Conservation (phyloP, 1,140 invertebrate genomes). For the Drosophila navojoa region DNA sequence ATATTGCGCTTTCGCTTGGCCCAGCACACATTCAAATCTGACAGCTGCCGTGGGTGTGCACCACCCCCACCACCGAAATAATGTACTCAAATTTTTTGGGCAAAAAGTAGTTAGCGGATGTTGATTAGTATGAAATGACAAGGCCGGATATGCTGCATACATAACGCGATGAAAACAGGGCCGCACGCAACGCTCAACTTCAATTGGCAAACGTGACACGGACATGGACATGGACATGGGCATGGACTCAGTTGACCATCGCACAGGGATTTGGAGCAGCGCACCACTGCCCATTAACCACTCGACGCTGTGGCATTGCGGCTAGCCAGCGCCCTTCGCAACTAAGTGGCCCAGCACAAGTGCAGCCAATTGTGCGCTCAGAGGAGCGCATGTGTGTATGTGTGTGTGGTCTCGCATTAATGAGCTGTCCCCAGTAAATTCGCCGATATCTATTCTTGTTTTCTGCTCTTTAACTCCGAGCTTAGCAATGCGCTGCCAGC, state of each 20-base stretch:
- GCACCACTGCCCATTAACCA: conserved; percentile 3
- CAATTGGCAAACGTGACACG: not conserved
- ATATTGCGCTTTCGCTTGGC: conserved; percentile 38
- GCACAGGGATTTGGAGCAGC: conserved; percentile 2
- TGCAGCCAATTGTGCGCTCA: conserved; percentile 63
- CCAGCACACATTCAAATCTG: conserved; percentile 22
- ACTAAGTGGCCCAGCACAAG: conserved; percentile 59
- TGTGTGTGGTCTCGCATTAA: conserved; percentile 58
- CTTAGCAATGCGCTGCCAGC: conserved; percentile 24
- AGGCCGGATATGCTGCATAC: conserved; percentile 56
- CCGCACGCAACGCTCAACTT: conserved; percentile 25
- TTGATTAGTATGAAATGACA: conserved; percentile 79
- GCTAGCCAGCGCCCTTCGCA: conserved; percentile 33
- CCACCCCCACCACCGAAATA: conserved; percentile 23
- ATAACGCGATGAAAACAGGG: conserved; percentile 41
- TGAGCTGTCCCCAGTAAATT: conserved; percentile 59
- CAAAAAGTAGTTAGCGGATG: conserved; percentile 59
- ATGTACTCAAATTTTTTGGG: conserved; percentile 40
- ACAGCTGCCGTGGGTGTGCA: not conserved
- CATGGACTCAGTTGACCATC: conserved; percentile 10
- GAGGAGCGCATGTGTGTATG: conserved; percentile 6
- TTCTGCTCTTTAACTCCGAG: conserved; percentile 5
- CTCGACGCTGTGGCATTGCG: conserved; percentile 48
- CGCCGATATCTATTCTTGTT: conserved; percentile 21
- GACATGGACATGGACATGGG: too few relatives aligned